Base-by-base conservation (phyloP, 92 coral and sea anemone species). In the Ricordea florida region DNA sequence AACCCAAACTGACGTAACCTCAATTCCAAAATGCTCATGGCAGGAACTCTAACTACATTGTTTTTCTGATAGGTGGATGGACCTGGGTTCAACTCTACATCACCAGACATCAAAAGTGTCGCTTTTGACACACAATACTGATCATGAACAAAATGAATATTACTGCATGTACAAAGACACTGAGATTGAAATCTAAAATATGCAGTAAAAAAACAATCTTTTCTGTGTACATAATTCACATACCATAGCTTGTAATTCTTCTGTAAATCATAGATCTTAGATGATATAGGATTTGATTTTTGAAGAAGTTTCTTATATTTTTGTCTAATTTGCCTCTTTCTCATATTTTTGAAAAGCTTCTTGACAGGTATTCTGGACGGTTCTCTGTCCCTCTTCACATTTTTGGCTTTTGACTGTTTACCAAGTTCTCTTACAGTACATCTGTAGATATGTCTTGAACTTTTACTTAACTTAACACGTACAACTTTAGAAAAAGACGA, bases 291-390 rank as follows among this genome's bases (percentile, higher is more conserved):
- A 49, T 78, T 79, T 43, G 59, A 68, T 48, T 49, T 55, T 24
- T 36, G 30, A 45, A 58, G 18, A 58, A 14, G 10, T 30, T 20
- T 79, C 63, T 79, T 79, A 6, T 5, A 16, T 67, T 57, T 67
- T 45, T 56, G 60, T 68, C 85, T 29, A 56, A 22, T 30, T 58
- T 36, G 30, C 64, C 85, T 58, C 46, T 46, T 78, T 58, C 37
- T 69, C 78, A 79, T 21, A 32, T 36, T 42, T 79, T 24, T 59
- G 36, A 79, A 9, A 48, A 79, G 30, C 18, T 26, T 69, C 48
- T 59, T 49, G 26, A 79, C 62, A 33, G 69, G 64, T 55, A 79
- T 36, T 60, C 77, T 63, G 48, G 83, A 76, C 26, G 83, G 75
- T 52, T 76, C 83, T 41, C 83, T 76, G 41, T 34, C 83, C 51